These are phyloP conservation scores for Microtus ochrogaster DNA, from an alignment of 2,113 vertebrate species.

Conservation along the genomic window DNA sequence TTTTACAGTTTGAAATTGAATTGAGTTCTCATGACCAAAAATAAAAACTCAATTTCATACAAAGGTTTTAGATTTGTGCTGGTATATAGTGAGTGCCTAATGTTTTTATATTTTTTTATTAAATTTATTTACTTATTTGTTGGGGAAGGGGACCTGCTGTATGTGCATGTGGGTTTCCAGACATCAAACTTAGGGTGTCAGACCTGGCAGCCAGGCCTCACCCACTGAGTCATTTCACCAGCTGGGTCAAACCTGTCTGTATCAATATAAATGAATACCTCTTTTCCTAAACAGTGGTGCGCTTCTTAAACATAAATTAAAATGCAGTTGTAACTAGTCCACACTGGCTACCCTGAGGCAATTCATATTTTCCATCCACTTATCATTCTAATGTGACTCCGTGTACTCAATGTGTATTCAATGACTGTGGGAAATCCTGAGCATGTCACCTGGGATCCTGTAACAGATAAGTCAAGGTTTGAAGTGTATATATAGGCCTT, in stretches of 20 bases:
- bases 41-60: not conserved
- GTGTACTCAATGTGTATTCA: not conserved
- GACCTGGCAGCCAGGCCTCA: not conserved
- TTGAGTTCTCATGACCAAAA: constrained; percentile 14
- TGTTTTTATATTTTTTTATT: not conserved
- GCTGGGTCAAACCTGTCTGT: not conserved
- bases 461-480: constrained; percentile 17
- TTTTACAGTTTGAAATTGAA: constrained; percentile 22
- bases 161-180: too few relatives aligned
- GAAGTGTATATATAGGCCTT: not conserved
- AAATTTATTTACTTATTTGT: not conserved
- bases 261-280: not conserved
- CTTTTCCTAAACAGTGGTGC: not conserved
- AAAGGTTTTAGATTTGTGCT: not conserved
- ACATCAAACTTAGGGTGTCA: not conserved
- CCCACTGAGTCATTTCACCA: not conserved
- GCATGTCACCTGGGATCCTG: constrained; percentile 35
- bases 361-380: not conserved
- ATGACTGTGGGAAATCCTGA: not conserved
- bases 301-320: constrained; percentile 11
- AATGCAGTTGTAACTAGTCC: constrained; percentile 23
- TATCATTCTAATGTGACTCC: not conserved
- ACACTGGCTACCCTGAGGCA: not conserved
- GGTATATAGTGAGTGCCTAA: not conserved
- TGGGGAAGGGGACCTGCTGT: not conserved